Base-by-base conservation (phyloP, 2,888 invertebrate genomes). In the Gastracanthus pulcherrimus region DNA sequence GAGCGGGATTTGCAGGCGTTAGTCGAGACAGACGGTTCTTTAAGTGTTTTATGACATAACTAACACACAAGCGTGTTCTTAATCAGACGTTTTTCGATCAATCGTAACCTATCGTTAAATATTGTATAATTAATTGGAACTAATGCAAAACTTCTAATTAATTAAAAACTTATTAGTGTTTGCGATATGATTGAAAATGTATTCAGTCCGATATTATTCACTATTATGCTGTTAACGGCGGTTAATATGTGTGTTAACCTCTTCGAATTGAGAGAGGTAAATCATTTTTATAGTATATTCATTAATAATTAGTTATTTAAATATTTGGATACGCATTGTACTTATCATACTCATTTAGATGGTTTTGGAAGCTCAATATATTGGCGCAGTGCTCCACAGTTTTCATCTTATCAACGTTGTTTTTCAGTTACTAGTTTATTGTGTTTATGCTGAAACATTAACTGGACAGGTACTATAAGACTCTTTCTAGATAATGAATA, bases 221-320 rank as follows among this genome's bases (percentile, higher is more conserved):
- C 36, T 36, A 58, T 26, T 1, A 58, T 71, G 71, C 38, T 71
- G 5, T 36, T 71, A 13, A 55, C 55, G 13, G 23, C 69, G n/a
- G 48, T 69, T 3, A 51, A 23, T n/a, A 69, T 69, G 4, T 69
- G 48, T 9, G 69, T 67, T n/a, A 67, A 67, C 9, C 19, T 67
- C 9, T 67, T 67, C 13, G 41, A 67, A 45, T 38, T 66, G n/a
- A 13, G 38, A 26, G 36, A 66, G 66, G 66, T 66, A 23, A n/a
- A n/a, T n/a, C 16, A 62, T 16, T 13, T 3, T 3, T 9, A 29
- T 4, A 13, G 13, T 36, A 7, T 19, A n/a, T 34, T 16, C 13
- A 2, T 36, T 38, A 29, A 34, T 9, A 60, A 7, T 29, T 13
- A 67, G 66, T 26, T 26, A 6, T 26, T 31, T 66, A 9, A 1